phyloP scores from a whole-genome alignment of 2,113 vertebrate species.

The Ictalurus furcatus region DNA sequence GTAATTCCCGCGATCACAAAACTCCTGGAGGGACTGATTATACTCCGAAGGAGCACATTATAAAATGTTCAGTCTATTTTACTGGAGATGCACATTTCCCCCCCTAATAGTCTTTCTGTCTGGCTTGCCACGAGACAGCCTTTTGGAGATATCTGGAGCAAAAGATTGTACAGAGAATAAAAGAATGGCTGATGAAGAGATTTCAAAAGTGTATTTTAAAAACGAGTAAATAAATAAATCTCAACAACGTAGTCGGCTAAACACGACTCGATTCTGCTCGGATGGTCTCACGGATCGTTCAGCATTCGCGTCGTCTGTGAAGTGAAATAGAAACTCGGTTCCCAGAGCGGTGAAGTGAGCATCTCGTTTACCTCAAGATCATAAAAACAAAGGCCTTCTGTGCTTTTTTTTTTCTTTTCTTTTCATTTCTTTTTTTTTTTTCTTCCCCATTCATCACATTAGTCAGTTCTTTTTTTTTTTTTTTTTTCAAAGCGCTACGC shows the following conservation, averaged over 20 bases:
- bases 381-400: conserved; percentile 17
- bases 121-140: background rate
- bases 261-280: background rate
- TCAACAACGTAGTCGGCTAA: background rate
- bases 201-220: background rate
- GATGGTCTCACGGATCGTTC: background rate
- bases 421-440: background rate
- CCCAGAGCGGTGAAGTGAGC: background rate
- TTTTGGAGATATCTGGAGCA: background rate
- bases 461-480: background rate
- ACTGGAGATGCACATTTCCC: background rate
- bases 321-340: background rate
- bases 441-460: background rate
- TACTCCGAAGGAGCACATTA: background rate
- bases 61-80: background rate
- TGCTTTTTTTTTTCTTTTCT: background rate
- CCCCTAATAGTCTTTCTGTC: background rate
- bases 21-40: too few species aligned
- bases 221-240: background rate
- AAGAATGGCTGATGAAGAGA: background rate
- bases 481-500: background rate
- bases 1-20: too few species aligned
- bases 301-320: background rate
- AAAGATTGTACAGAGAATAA: background rate
- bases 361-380: background rate